Base-by-base conservation (phyloP, 2,797 vertebrate species). In the Cephalopachus bancanus region DNA sequence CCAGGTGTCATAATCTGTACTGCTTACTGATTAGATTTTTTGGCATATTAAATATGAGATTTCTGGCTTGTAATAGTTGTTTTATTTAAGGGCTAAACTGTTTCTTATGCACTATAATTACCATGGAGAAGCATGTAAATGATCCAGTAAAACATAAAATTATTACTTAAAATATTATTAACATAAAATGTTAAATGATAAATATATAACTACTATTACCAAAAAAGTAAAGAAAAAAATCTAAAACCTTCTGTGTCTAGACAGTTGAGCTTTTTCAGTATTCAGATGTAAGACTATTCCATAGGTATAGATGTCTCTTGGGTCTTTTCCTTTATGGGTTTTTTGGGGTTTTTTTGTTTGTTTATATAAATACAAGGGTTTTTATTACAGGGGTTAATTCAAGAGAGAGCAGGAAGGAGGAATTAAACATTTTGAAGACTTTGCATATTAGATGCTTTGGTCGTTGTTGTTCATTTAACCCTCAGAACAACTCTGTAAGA, bases 121-220 rank as follows among this genome's bases (percentile, higher is more conserved):
- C 49, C 49, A 84, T 72, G 53, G 69, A 78, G 30, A 94, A 51
- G 55, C 53, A 89, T 69, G 62, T 28, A 96, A 53, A 60, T 87
- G 37, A 64, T 59, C 79, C 22, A 91, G 37, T 91, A 96, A 96
- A 30, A 28, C 20, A 60, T 94, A 74, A 60, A 92, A 59, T 92
- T 64, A 33, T 20, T 67, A 65, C 75, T 78, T 60, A 53, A 92
- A 84, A 55, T 84, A 91, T 59, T 74, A 84, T 85, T 65, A 89
- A 93, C 76, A 53, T 89, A 60, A 69, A 72, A 92, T 93, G 55
- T 79, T 96, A 88, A 95, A 69, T 20, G 15, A 94, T 60, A 91
- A 86, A 64, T 76, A 19, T 1, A 5, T 65, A 92, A 49, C 44
- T 83, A 4, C 74, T 92, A 79, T 14, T 89, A 65, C 65, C n/a